Conservation (phyloP, 92 coral and sea anemone species). For the Anthopleura xanthogrammica region DNA sequence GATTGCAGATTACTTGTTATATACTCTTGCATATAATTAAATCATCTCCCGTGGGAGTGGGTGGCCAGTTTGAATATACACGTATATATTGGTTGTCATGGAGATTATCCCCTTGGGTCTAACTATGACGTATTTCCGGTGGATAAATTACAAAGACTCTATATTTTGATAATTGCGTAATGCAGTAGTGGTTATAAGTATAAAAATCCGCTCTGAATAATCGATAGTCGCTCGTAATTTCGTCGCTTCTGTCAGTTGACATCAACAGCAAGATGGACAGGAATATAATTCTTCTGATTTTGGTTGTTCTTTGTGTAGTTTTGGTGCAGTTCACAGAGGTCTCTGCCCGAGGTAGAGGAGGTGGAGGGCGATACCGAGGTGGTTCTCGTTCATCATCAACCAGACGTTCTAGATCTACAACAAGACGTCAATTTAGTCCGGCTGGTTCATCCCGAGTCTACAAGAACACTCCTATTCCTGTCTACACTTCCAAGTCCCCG, state of each 20-base stretch:
- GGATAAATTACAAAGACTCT: too few species aligned
- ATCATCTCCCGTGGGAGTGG: too few species aligned
- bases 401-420: background rate
- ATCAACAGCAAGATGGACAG: background rate
- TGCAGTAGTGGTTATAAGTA: too few species aligned
- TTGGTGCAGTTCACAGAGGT: background rate
- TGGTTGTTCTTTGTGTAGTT: background rate
- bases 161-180: too few species aligned
- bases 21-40: too few species aligned
- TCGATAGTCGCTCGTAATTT: background rate
- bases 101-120: too few species aligned
- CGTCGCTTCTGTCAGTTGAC: background rate
- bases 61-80: too few species aligned
- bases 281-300: background rate
- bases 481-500: slow-evolving; percentile 16
- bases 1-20: too few species aligned
- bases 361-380: slow-evolving; percentile 8
- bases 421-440: background rate
- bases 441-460: background rate
- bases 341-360: background rate
- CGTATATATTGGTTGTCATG: too few species aligned
- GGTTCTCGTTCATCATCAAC: background rate
- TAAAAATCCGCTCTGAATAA: background rate
- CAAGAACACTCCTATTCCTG: slow-evolving; percentile 17
- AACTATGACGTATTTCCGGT: too few species aligned